Percentiles rank a stretch among this genome's conserved stretches.
These are phyloP conservation scores for Archilochus colubris DNA, from an alignment of 2,113 vertebrate genomes.

Conservation along the genomic window DNA sequence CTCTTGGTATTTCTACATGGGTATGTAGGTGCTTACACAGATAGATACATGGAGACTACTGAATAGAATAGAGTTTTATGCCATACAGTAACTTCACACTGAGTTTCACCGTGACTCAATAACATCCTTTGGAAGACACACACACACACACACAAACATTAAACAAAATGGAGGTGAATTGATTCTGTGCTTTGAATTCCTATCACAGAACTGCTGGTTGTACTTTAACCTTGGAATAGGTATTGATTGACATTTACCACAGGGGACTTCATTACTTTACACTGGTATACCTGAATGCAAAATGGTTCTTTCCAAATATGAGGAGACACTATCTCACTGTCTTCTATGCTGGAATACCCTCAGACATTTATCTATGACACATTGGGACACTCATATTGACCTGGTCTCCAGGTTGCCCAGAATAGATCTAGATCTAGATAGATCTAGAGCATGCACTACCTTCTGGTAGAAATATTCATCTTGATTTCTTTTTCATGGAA, in stretches of 20 bases:
- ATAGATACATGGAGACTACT: neutral
- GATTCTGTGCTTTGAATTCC: conserved; percentile 43
- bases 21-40: rapidly evolving
- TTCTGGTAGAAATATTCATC: neutral
- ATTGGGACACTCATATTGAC: neutral
- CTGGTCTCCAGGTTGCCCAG: neutral
- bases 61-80: neutral
- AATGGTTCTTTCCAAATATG: neutral
- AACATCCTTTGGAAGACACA: conserved; percentile 15
- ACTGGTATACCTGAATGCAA: conserved; percentile 34
- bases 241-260: conserved; percentile 59
- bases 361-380: neutral
- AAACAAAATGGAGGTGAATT: conserved; percentile 14
- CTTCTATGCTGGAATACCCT: neutral
- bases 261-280: conserved; percentile 38
- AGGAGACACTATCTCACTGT: neutral
- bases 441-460: neutral
- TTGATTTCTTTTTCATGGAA: neutral
- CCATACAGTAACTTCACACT: neutral
- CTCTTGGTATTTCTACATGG: neutral
- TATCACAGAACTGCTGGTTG: conserved; percentile 10
- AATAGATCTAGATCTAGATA: neutral
- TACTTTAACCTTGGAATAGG: conserved; percentile 54
- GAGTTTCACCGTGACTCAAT: neutral
- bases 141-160: neutral